phyloP scores from a whole-genome alignment of 2,797 vertebrate species.

The Ctenosaura bakeri region DNA sequence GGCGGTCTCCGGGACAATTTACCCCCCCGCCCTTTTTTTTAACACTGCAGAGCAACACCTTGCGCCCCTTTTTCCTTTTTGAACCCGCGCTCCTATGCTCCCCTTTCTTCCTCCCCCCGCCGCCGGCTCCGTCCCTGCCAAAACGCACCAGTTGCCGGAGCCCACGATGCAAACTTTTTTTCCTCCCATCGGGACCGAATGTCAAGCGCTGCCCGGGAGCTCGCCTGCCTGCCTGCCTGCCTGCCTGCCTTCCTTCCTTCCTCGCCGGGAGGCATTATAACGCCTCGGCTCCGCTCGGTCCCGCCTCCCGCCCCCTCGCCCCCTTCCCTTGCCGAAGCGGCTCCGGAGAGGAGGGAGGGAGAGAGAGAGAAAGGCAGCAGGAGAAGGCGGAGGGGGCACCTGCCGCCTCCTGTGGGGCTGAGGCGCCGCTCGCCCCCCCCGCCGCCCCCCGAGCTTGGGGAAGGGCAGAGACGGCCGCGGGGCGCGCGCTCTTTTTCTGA shows the following conservation, averaged over 20 bases:
- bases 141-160: conserved; percentile 94
- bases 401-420: too few species aligned
- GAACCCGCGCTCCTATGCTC: not conserved
- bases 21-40: too few species aligned
- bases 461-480: not conserved
- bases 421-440: too few species aligned
- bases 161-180: conserved; percentile 92
- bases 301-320: conserved; percentile 57
- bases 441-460: too few species aligned
- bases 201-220: conserved; percentile 5
- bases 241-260: conserved; percentile 56
- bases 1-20: too few species aligned
- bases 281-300: conserved; percentile 37
- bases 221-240: conserved; percentile 43
- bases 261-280: conserved; percentile 58
- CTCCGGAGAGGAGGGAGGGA: not conserved
- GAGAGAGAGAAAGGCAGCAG: too few species aligned
- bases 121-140: not conserved
- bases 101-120: not conserved
- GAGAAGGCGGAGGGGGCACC: too few species aligned
- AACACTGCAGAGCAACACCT: too few species aligned
- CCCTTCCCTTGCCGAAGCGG: not conserved
- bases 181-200: conserved; percentile 69
- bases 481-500: not conserved
- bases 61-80: too few species aligned